Conservation (phyloP, 2,797 vertebrate genomes). For the Helarctos malayanus region DNA sequence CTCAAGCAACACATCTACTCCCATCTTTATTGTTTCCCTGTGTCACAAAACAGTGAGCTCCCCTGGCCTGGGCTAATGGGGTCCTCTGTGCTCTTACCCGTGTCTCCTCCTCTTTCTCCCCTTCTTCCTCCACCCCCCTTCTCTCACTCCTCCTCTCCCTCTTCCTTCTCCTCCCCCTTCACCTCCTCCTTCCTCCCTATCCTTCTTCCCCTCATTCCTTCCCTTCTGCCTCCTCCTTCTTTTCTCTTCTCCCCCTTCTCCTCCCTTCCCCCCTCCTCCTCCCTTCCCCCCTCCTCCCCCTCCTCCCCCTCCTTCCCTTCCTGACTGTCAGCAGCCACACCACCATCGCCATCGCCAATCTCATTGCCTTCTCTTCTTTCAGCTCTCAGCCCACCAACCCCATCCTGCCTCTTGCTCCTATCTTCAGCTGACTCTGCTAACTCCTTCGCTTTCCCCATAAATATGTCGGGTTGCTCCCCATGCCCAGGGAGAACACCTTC, state of each 20-base stretch:
- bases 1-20: background rate
- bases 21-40: background rate
- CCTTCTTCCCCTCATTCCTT: background rate
- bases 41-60: background rate
- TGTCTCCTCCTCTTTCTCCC: background rate
- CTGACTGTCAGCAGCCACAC: background rate
- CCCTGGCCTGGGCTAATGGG: background rate
- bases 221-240: too few relatives aligned
- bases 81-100: too few relatives aligned
- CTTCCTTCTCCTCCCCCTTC: too few relatives aligned
- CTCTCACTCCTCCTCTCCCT: too few relatives aligned
- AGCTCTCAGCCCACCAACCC: fast-evolving
- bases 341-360: too few relatives aligned
- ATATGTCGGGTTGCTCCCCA: background rate
- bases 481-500: background rate
- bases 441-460: background rate
- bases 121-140: too few relatives aligned
- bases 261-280: background rate
- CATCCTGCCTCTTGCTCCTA: background rate
- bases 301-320: background rate
- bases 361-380: background rate
- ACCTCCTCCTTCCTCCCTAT: too few relatives aligned
- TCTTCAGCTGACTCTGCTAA: too few relatives aligned
- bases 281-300: background rate
- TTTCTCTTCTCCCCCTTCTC: too few relatives aligned